Base-by-base conservation (phyloP, 2,113 vertebrate species). In the rabbit (Oryctolagus cuniculus) region DNA sequence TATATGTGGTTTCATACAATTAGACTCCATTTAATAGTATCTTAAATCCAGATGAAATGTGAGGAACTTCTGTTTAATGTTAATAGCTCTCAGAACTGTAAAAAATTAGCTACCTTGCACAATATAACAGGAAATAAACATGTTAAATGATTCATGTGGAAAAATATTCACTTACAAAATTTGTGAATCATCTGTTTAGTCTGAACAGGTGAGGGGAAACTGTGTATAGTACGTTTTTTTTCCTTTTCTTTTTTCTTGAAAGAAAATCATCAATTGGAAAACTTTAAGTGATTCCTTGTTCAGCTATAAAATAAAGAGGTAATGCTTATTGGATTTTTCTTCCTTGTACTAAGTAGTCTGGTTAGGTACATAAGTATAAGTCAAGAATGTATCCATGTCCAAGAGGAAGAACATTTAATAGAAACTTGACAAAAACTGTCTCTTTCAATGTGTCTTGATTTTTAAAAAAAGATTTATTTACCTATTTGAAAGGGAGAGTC, bases 241-340 rank as follows among this genome's bases (percentile, higher is more conserved):
- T 34, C 61, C 5, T 69, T 64, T 87, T 38, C 29, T 38, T 55
- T 58, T 87, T 87, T 86, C 67, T 73, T 85, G n/a, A 12, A n/a
- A 89, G 24, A 49, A 78, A 69, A 11, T 53, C 86, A 84, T 74
- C 22, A 38, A 24, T 31, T 21, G 2, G 77, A 79, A 58, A 29
- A 51, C n/a, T 84, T 67, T 15, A 84, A 67, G n/a, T 79, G 19
- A 16, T 73, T 91, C 34, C 73, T 70, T 83, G 25, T 75, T 95
- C 9, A 79, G 7, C 24, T 67, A 38, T 66, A 78, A 49, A 77
- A 72, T 29, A 80, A 82, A 82, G 44, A 31, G 66, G 22, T 29
- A 88, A 72, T 12, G 79, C 19, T 73, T 10, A 2, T 2, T 63
- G 31, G 31, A 72, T 58, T 55, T 78, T 72, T 58, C 63, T 36